These are phyloP conservation scores for Drosophila macrospina DNA, from an alignment of 2,888 invertebrate species.

Conservation along the genomic window DNA sequence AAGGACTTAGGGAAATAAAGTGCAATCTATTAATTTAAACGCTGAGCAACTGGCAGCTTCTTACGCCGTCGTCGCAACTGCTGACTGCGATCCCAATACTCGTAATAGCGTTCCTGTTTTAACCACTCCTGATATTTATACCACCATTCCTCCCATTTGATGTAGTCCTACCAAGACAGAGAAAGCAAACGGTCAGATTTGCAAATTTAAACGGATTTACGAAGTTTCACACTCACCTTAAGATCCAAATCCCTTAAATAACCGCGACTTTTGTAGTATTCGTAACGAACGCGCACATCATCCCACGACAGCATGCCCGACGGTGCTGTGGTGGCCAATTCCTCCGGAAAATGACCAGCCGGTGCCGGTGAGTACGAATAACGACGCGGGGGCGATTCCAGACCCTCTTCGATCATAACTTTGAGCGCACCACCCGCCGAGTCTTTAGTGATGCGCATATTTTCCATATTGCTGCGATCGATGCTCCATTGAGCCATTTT, in stretches of 20 bases:
- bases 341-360: slow-evolving; percentile 92
- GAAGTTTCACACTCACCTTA: slow-evolving; percentile 70
- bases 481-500: slow-evolving; percentile 97
- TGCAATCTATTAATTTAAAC: slow-evolving; percentile 79
- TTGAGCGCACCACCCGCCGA: slow-evolving; percentile 90
- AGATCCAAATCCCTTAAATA: slow-evolving; percentile 90
- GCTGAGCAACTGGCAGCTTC: slow-evolving; percentile 85
- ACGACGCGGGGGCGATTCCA: slow-evolving; percentile 87
- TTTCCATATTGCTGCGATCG: slow-evolving; percentile 92
- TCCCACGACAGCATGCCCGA: slow-evolving; percentile 92
- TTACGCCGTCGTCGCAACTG: slow-evolving; percentile 85
- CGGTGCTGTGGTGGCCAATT: slow-evolving; percentile 90
- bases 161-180: slow-evolving; percentile 88
- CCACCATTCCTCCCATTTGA: slow-evolving; percentile 98
- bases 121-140: slow-evolving; percentile 95
- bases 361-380: slow-evolving; percentile 88
- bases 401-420: slow-evolving; percentile 90
- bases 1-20: slow-evolving; percentile 16
- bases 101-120: slow-evolving; percentile 87
- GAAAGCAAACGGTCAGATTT: neutral
- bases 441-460: slow-evolving; percentile 94
- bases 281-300: slow-evolving; percentile 94
- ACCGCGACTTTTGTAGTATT: slow-evolving; percentile 95
- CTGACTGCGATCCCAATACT: slow-evolving; percentile 85
- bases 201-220: neutral